Conservation (phyloP, 2,888 invertebrate species). For the Lissonota sp. region DNA sequence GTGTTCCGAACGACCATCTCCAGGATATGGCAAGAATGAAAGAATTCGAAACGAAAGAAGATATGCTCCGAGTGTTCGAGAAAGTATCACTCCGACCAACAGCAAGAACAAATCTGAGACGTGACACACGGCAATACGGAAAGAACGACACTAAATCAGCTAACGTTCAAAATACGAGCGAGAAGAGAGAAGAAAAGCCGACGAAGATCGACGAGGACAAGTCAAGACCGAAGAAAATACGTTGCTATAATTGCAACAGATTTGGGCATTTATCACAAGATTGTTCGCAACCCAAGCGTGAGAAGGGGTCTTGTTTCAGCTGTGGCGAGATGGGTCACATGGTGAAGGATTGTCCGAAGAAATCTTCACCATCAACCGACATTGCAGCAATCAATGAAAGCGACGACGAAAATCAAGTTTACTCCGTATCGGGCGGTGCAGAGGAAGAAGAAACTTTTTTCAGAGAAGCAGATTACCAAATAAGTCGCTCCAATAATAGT, state of each 20-base stretch:
- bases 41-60: conserved; percentile 35
- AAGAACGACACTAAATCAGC: neutral
- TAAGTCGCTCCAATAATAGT: neutral
- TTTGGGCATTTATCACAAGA: conserved; percentile 9
- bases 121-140: conserved; percentile 4
- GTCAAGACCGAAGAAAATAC: neutral
- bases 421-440: neutral
- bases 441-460: conserved; percentile 24
- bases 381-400: conserved; percentile 12
- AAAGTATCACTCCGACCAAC: conserved; percentile 38
- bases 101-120: neutral
- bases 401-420: conserved; percentile 7
- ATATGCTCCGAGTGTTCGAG: conserved; percentile 51
- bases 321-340: conserved; percentile 39
- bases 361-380: conserved; percentile 5
- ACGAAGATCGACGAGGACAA: conserved; percentile 27
- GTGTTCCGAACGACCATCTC: conserved; percentile 56
- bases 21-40: conserved; percentile 58
- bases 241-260: conserved; percentile 46
- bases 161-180: neutral
- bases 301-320: conserved; percentile 44
- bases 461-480: conserved; percentile 4
- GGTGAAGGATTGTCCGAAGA: conserved; percentile 25
- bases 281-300: conserved; percentile 11
- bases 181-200: conserved; percentile 7